Conservation (phyloP, 2,113 vertebrate genomes). For the Macquaria australasica region DNA sequence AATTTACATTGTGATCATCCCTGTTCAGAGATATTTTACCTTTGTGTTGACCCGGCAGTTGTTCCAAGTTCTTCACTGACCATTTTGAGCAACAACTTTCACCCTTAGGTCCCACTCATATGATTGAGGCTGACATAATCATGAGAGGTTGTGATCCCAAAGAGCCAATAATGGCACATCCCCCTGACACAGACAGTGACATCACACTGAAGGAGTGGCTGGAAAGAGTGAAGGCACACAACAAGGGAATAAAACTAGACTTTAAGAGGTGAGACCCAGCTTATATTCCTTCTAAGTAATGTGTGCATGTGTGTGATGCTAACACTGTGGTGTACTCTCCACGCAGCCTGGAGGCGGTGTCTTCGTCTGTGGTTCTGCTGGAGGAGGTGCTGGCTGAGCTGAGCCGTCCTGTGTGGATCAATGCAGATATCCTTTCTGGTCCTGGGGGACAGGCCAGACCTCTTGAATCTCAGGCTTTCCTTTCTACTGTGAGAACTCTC, state of each 20-base stretch:
- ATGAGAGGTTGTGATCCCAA: conserved; percentile 80
- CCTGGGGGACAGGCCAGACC: conserved; percentile 83
- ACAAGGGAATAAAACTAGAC: conserved; percentile 95
- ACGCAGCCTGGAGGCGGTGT: conserved; percentile 86
- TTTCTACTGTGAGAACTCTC: conserved; percentile 79
- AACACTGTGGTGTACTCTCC: not conserved
- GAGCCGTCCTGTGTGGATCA: conserved; percentile 89
- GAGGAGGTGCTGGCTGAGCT: conserved; percentile 66
- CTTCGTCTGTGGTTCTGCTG: conserved; percentile 86
- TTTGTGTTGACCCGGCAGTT: not conserved
- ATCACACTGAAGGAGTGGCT: conserved; percentile 91
- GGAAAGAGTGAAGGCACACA: conserved; percentile 74
- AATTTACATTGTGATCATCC: too few relatives aligned
- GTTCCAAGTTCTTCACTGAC: not conserved
- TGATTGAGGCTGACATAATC: conserved; percentile 94
- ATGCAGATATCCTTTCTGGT: conserved; percentile 91
- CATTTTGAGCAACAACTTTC: not conserved
- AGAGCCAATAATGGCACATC: conserved; percentile 94
- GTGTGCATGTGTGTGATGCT: not conserved
- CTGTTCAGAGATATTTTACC: not conserved
- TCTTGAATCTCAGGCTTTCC: conserved; percentile 84
- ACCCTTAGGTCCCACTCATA: conserved; percentile 87
- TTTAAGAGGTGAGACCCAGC: conserved; percentile 91
- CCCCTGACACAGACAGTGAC: conserved; percentile 91
- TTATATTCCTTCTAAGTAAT: not conserved